Evolutionary conservation across 2,888 invertebrate genomes (phyloP).

Genomic region (Rhaphigaster nebulosa): DNA sequence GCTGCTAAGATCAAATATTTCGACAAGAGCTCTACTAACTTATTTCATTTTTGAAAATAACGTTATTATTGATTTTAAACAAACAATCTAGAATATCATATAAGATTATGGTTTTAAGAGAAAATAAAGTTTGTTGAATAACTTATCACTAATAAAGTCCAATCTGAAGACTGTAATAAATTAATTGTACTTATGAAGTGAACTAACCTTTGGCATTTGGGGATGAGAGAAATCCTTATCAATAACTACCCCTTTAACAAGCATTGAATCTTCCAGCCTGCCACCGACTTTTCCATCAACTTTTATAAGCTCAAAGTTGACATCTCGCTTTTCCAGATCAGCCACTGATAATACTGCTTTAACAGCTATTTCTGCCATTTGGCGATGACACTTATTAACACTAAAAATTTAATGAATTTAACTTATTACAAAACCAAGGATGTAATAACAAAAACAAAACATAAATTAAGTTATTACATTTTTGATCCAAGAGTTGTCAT

Average conservation of each 20-base stretch:
- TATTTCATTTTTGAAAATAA: too few relatives aligned
- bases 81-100: too few relatives aligned
- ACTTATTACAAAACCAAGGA: neutral
- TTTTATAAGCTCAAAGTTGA: conserved; percentile 99
- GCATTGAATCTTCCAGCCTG: conserved; percentile 94
- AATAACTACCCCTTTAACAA: conserved; percentile 96
- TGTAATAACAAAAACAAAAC: neutral
- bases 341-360: conserved; percentile 97
- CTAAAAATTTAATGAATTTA: conserved; percentile 68
- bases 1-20: too few relatives aligned
- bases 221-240: conserved; percentile 99
- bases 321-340: conserved; percentile 92
- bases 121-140: too few relatives aligned
- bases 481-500: conserved; percentile 99
- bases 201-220: conserved; percentile 94
- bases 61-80: too few relatives aligned
- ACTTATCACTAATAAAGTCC: too few relatives aligned
- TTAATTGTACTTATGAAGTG: neutral
- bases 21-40: too few relatives aligned
- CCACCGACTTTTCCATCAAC: conserved; percentile 98
- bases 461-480: conserved; percentile 74
- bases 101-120: too few relatives aligned
- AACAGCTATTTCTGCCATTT: conserved; percentile 99
- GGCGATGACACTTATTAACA: conserved; percentile 94
- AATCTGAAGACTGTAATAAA: too few relatives aligned